Conservation (phyloP, 2,888 invertebrate species). For the Sinopyrophorus schimmeli region DNA sequence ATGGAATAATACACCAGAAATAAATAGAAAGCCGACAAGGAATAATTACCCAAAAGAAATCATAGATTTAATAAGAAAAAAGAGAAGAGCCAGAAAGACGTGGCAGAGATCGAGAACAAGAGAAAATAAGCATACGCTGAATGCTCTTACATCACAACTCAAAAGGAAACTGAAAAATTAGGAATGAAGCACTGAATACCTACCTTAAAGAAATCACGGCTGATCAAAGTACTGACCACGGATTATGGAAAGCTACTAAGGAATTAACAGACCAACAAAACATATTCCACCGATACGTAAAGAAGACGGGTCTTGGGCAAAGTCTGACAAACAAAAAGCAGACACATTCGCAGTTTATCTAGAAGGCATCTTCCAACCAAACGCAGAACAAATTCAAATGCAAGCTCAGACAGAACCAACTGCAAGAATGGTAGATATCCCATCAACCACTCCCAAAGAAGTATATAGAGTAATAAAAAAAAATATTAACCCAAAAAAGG, state of each 20-base stretch:
- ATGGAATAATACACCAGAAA: no score
- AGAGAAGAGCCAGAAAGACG: conserved; percentile 9
- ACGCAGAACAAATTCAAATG: conserved; percentile 8
- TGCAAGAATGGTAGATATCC: no score
- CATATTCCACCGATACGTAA: conserved; percentile 11
- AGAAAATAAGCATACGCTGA: conserved; percentile 11
- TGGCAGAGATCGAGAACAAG: conserved; percentile 12
- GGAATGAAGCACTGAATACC: conserved; percentile 8
- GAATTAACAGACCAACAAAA: conserved; percentile 9
- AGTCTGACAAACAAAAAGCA: conserved; percentile 10
- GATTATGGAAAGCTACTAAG: conserved; percentile 13
- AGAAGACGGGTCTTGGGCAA: conserved; percentile 13
- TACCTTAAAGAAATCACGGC: conserved; percentile 13
- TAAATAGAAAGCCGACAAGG: no score
- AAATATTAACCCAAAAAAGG: no score
- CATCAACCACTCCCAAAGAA: no score
- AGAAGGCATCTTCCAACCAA: conserved; percentile 10
- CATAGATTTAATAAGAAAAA: conserved; percentile 11
- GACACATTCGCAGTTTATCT: conserved; percentile 10
- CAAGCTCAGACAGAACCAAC: no score
- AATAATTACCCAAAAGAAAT: no score
- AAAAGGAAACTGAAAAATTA: conserved; percentile 8
- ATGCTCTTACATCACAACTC: conserved; percentile 13
- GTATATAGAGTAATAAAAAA: no score
- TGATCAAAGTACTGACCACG: conserved; percentile 8